Percentiles rank a stretch among this genome's conserved stretches.
These are phyloP conservation scores for Agrotis clavis DNA, from an alignment of 2,888 invertebrate genomes.

Conservation along the genomic window DNA sequence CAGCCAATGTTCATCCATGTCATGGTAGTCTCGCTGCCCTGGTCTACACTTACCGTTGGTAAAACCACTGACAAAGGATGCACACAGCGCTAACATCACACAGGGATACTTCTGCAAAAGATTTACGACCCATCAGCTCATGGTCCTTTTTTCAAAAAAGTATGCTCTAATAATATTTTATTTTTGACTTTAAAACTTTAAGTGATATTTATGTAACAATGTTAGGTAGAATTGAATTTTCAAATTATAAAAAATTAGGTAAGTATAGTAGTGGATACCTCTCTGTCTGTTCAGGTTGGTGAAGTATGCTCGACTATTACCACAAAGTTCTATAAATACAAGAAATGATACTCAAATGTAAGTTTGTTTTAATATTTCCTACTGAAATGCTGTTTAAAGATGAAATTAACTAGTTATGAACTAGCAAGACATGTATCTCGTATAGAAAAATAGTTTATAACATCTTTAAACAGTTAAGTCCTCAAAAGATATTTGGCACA, in stretches of 20 bases:
- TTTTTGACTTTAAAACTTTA: conserved; percentile 49
- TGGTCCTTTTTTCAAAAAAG: conserved; percentile 81
- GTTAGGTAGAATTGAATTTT: conserved; percentile 72
- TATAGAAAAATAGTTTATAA: conserved; percentile 54
- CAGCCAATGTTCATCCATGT: conserved; percentile 78
- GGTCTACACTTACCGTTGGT: conserved; percentile 93
- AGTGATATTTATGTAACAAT: conserved; percentile 65
- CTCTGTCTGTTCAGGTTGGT: conserved; percentile 91
- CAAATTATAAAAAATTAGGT: conserved; percentile 80
- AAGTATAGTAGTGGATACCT: conserved; percentile 91
- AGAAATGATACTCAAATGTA: conserved; percentile 91
- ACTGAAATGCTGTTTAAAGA: conserved; percentile 79
- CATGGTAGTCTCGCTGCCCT: conserved; percentile 84
- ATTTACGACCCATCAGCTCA: conserved; percentile 94
- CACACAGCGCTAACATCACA: conserved; percentile 93
- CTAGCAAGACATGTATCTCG: neutral
- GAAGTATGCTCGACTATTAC: conserved; percentile 92
- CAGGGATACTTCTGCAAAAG: conserved; percentile 95
- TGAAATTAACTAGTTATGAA: conserved; percentile 65
- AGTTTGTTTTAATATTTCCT: conserved; percentile 82
- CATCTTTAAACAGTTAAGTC: conserved; percentile 62
- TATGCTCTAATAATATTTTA: conserved; percentile 74
- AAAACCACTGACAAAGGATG: conserved; percentile 92
- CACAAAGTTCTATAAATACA: conserved; percentile 92
- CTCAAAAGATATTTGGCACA: conserved; percentile 15